Conservation (phyloP, 2,113 vertebrate species). For the Axis porcinus region DNA sequence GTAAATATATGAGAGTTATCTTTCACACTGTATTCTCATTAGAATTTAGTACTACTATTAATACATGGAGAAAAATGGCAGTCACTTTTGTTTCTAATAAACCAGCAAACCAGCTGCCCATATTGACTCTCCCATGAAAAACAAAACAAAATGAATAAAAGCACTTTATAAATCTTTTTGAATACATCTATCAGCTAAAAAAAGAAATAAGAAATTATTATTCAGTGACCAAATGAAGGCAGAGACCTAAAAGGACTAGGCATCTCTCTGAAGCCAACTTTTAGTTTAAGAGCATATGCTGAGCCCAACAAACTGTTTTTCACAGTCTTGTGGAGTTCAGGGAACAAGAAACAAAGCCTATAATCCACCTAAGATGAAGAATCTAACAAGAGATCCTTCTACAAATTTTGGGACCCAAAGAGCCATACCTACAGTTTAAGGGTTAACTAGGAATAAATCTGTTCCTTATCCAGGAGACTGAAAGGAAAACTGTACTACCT, state of each 20-base stretch:
- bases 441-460: neutral
- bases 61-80: neutral
- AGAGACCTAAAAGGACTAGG: neutral
- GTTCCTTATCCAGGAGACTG: neutral
- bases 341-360: neutral
- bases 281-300: neutral
- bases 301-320: neutral
- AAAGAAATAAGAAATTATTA: neutral
- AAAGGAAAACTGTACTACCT: neutral
- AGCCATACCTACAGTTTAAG: neutral
- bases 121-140: neutral
- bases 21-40: neutral
- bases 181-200: neutral
- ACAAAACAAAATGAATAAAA: neutral
- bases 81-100: conserved; percentile 11
- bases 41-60: neutral
- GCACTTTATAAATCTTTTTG: neutral
- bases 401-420: neutral
- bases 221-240: neutral
- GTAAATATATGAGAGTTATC: neutral
- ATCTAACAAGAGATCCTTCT: neutral
- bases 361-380: neutral
- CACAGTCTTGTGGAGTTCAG: neutral
- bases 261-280: neutral
- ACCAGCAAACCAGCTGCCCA: neutral